Conservation (phyloP, 1,140 invertebrate species). For the fruit fly (Drosophila melanogaster) region Release_6_plus_ISO1_MT NT_033779.5:18150501-18151000, state of each 20-base stretch:
- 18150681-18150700: conserved; percentile 4
- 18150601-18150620: conserved; percentile 74
- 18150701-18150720: conserved; percentile 27
- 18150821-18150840: no score
- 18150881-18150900: no score
- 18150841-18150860: no score
- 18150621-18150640: conserved; percentile 45
- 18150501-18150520: conserved; percentile 2
- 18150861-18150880: no score
- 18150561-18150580: conserved; percentile 7
- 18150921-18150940: no score
- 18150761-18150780: conserved; percentile 14
- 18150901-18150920: no score
- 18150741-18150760: conserved; percentile 17
- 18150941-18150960: no score
- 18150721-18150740: conserved; percentile 31
- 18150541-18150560: conserved; percentile 6
- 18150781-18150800: no score
- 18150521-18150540: conserved; percentile 35
- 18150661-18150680: conserved; percentile 26
- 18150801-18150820: no score
- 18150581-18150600: conserved; percentile 49
- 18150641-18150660: conserved; percentile 56
- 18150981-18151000: no score
- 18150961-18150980: no score